Percentiles rank a stretch among this genome's conserved stretches.
These are phyloP conservation scores for Habrosyne pyritoides DNA, from an alignment of 2,888 invertebrate species.

Conservation along the genomic window DNA sequence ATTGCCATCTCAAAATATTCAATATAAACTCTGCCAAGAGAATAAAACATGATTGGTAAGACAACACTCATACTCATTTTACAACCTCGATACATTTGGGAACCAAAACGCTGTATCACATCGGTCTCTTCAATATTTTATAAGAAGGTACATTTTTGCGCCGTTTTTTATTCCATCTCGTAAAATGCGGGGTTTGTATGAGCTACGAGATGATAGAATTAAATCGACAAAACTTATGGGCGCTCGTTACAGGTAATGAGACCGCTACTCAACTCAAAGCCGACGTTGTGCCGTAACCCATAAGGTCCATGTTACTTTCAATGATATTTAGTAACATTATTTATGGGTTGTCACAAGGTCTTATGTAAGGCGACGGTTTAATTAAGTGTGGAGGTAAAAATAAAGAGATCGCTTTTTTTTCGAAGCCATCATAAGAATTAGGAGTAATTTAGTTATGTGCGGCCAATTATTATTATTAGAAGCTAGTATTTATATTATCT, in stretches of 20 bases:
- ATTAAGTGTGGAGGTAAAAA: constrained; percentile 28
- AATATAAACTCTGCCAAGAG: too few species aligned
- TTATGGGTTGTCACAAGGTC: constrained; percentile 11
- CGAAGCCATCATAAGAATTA: background rate
- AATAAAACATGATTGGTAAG: constrained; percentile 1
- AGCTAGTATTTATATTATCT: too few species aligned
- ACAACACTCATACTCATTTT: background rate
- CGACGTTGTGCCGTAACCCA: constrained; percentile 23
- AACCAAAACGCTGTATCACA: background rate
- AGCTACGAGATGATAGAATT: constrained; percentile 53
- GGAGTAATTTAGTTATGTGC: background rate
- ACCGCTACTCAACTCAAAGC: constrained; percentile 31
- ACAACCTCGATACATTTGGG: too few species aligned
- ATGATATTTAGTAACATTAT: constrained; percentile 8
- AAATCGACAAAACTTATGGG: constrained; percentile 56
- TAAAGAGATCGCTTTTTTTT: background rate
- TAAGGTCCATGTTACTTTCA: constrained; percentile 27
- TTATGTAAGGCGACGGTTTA: constrained; percentile 16
- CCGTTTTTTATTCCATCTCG: constrained; percentile 38
- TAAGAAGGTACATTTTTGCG: background rate
- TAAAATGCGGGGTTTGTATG: constrained; percentile 47
- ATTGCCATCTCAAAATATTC: too few species aligned
- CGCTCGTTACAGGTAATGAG: constrained; percentile 58
- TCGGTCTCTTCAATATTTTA: background rate
- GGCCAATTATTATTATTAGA: too few species aligned